Base-by-base conservation (phyloP, 2,888 invertebrate genomes). In the Leptinotarsa juncta region DNA sequence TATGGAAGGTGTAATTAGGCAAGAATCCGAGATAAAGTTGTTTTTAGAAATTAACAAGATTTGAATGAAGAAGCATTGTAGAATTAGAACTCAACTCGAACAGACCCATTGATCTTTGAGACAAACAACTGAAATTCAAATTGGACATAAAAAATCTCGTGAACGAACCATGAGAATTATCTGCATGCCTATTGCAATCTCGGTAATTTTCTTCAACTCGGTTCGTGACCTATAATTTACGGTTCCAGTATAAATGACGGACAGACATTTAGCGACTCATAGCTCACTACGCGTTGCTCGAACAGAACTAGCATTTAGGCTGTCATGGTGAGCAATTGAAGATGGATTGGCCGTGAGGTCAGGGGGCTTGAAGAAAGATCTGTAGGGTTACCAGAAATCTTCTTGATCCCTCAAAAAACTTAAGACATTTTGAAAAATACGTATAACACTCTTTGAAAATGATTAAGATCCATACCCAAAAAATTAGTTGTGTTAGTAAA, bases 191-290 rank as follows among this genome's bases (percentile, higher is more conserved):
- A 65, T 68, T 68, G 68, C 65, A 73, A 68, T 73, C 72, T 73
- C 65, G 72, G 68, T 73, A 73, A 73, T 73, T 65, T 68, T 65
- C 48, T 68, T 68, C 67, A 16, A 53, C 53, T 73, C 74, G 65
- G 65, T 53, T 67, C 72, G 76, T 71, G 75, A 73, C 72, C 75
- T 77, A 77, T 78, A 78, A 78, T 78, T 77, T 76, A 73, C 60
- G 65, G 78, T 71, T 71, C 69, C 76, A 72, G 62, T 74, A 42
- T 50, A 62, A 67, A 51, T 70, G 67, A 72, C 74, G 48, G 68
- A 66, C 74, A 65, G 71, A 71, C 67, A 72, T 72, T 72, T 48
- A 67, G 67, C 66, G 53, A 57, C 57, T 67, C 72, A 72, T 72
- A 72, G 66, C 42, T 72, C 67, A 72, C 72, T 42, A 3, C 60